Conservation (phyloP, 2,113 vertebrate genomes). For the Anhinga anhinga region DNA sequence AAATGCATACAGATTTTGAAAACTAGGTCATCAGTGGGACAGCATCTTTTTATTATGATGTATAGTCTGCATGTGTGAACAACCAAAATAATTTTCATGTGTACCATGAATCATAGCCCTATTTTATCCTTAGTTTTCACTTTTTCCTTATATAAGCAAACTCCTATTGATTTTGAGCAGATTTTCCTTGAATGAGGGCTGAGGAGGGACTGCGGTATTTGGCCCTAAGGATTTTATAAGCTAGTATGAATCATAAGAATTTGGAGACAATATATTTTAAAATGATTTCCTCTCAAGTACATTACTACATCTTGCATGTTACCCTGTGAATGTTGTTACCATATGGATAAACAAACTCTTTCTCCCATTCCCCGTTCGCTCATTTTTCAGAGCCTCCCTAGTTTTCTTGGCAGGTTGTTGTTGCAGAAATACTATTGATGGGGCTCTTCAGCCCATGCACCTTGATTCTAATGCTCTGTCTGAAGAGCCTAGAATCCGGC, state of each 20-base stretch:
- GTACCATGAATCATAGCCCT: background rate
- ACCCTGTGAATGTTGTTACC: background rate
- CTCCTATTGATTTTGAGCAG: conserved; percentile 9
- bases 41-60: background rate
- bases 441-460: conserved; percentile 2
- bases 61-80: background rate
- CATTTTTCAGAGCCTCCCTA: conserved; percentile 35
- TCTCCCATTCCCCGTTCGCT: background rate
- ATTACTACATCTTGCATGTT: background rate
- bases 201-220: conserved; percentile 15
- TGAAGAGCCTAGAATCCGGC: background rate
- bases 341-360: conserved; percentile 41
- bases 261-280: conserved; percentile 30
- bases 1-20: background rate
- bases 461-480: background rate
- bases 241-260: conserved; percentile 23
- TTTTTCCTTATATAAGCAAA: conserved; percentile 30
- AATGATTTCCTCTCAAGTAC: conserved; percentile 34
- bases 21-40: background rate
- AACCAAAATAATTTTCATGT: background rate
- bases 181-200: conserved; percentile 41
- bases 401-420: conserved; percentile 32
- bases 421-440: conserved; percentile 38
- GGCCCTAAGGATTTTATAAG: conserved; percentile 16
- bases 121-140: conserved; percentile 2